phyloP scores from a whole-genome alignment of 2,888 invertebrate species.

The Agrochola macilenta region DNA sequence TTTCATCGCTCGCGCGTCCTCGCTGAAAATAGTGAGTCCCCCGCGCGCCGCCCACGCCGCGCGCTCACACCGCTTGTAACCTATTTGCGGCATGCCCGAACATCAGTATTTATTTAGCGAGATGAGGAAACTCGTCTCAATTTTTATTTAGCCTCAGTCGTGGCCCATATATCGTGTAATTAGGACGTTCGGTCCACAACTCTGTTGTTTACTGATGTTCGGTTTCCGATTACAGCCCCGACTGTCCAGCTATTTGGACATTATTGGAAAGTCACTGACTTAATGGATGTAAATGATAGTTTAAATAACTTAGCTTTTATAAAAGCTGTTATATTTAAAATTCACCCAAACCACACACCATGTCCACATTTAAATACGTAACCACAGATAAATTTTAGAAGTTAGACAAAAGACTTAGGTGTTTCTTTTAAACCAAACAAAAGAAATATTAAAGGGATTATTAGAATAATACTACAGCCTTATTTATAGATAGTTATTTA shows the following conservation, averaged over 20 bases:
- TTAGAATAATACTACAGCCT: neutral
- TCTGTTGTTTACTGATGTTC: slow-evolving; percentile 64
- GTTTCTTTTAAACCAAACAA: slow-evolving; percentile 6
- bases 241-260: slow-evolving; percentile 38
- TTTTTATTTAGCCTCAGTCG: slow-evolving; percentile 85
- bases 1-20: slow-evolving; percentile 87
- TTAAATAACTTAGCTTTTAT: slow-evolving; percentile 13
- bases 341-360: slow-evolving; percentile 10
- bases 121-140: slow-evolving; percentile 87
- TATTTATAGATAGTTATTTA: slow-evolving; percentile 10
- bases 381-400: neutral
- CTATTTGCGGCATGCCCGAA: slow-evolving; percentile 89
- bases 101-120: slow-evolving; percentile 89
- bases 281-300: slow-evolving; percentile 27
- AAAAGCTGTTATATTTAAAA: slow-evolving; percentile 18
- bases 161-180: slow-evolving; percentile 86
- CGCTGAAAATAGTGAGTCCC: slow-evolving; percentile 88
- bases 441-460: neutral
- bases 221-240: slow-evolving; percentile 71
- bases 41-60: slow-evolving; percentile 72
- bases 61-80: slow-evolving; percentile 76
- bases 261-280: slow-evolving; percentile 22
- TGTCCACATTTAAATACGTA: neutral
- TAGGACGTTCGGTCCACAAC: slow-evolving; percentile 74
- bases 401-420: slow-evolving; percentile 4